These are phyloP conservation scores for Tragelaphus oryx DNA, from an alignment of 2,797 vertebrate genomes.

Conservation along the genomic window DNA sequence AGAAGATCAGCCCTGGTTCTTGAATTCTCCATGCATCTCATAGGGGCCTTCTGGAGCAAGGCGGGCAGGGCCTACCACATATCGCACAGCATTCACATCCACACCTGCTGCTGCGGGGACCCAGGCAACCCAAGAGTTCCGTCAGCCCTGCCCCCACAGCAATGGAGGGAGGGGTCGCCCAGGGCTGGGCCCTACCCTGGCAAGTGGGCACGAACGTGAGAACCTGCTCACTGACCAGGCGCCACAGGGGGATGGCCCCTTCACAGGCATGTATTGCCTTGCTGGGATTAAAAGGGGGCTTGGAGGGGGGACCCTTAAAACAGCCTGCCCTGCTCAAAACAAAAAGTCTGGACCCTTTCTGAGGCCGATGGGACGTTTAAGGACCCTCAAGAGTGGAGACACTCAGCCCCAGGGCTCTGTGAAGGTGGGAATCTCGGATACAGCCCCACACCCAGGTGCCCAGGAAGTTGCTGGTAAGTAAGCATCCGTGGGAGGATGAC, in stretches of 20 bases:
- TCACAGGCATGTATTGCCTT: background rate
- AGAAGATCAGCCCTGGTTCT: background rate
- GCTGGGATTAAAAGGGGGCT: fast-evolving
- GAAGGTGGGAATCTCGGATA: background rate
- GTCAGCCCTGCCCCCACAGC: fast-evolving
- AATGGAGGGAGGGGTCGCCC: fast-evolving
- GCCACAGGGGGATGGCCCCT: background rate
- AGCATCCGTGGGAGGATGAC: constrained; percentile 39
- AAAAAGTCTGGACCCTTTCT: background rate
- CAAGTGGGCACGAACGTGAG: background rate
- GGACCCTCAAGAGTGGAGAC: background rate
- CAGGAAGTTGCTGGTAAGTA: background rate
- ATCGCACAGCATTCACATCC: background rate
- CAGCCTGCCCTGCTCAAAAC: background rate
- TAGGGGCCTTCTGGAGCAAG: background rate
- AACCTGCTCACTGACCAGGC: too few relatives aligned
- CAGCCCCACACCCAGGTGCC: background rate
- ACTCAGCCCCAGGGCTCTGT: background rate
- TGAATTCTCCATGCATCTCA: background rate
- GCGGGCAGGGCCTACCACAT: background rate
- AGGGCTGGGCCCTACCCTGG: background rate
- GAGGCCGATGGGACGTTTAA: fast-evolving
- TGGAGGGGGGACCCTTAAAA: too few relatives aligned
- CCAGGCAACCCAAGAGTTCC: background rate
- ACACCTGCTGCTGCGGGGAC: background rate